Evolutionary conservation across 2,888 invertebrate genomes (phyloP).

Genomic region (Aphrophora alni): DNA sequence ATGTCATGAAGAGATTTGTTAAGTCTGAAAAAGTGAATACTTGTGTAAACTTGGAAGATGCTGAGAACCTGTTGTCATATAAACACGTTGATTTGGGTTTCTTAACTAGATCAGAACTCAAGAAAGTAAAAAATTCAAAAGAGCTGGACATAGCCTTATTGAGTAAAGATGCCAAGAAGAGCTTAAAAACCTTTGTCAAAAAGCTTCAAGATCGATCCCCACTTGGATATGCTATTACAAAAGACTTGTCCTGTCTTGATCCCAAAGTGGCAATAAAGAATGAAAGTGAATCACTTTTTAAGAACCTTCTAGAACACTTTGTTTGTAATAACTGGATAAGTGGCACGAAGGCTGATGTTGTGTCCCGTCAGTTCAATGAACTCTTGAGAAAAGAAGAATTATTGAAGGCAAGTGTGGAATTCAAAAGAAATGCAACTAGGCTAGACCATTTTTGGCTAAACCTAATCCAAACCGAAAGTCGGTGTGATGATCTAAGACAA

Average conservation of each 20-base stretch:
- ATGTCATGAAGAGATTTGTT: conserved; percentile 9
- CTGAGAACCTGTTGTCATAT: background rate
- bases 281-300: no score
- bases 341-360: conserved; percentile 10
- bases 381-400: background rate
- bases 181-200: background rate
- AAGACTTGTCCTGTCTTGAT: conserved; percentile 1
- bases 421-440: background rate
- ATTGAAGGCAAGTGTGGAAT: background rate
- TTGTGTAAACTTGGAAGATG: background rate
- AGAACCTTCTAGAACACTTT: no score
- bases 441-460: conserved; percentile 12
- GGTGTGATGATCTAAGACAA: conserved; percentile 6
- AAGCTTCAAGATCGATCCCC: conserved; percentile 1
- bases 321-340: no score
- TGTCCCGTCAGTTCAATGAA: no score
- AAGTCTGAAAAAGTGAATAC: background rate
- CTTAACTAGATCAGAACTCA: background rate
- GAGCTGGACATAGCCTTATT: background rate
- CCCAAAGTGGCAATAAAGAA: background rate
- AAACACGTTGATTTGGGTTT: background rate
- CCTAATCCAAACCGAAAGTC: background rate
- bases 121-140: background rate
- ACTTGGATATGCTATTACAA: background rate
- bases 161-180: background rate